Evolutionary conservation across 2,797 vertebrate genomes (phyloP).

Genomic region (Allobates femoralis): DNA sequence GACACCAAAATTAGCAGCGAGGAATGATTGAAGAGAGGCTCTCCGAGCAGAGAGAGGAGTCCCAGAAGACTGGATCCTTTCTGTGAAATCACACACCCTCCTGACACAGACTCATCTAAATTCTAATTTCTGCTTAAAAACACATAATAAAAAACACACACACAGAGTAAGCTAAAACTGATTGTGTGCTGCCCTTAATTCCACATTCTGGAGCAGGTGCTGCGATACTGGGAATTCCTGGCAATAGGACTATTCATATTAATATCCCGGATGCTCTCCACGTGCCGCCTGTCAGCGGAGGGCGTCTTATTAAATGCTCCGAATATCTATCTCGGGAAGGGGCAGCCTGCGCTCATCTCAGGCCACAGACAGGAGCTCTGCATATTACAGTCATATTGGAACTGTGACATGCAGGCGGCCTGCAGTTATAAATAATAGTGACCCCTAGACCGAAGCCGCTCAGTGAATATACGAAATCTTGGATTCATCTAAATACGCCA

Average conservation of each 20-base stretch:
- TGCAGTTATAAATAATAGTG: constrained; percentile 45
- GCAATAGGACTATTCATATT: constrained; percentile 62
- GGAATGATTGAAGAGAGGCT: constrained; percentile 99
- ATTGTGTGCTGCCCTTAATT: constrained; percentile 69
- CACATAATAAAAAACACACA: constrained; percentile 67
- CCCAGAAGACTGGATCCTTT: constrained; percentile 63
- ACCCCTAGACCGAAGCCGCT: constrained; percentile 25
- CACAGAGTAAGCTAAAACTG: constrained; percentile 66
- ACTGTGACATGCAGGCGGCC: constrained; percentile 25
- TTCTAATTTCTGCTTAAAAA: constrained; percentile 77
- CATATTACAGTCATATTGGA: constrained; percentile 22
- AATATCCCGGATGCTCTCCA: constrained; percentile 58
- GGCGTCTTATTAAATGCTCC: constrained; percentile 58
- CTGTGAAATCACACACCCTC: constrained; percentile 74
- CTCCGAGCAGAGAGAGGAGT: constrained; percentile 73
- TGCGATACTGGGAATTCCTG: constrained; percentile 58
- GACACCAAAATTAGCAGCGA: constrained; percentile 99
- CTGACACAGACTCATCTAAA: constrained; percentile 73
- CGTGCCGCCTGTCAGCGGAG: constrained; percentile 52
- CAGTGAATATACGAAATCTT: constrained; percentile 2
- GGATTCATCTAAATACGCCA: neutral
- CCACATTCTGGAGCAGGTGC: constrained; percentile 67
- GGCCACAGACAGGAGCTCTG: constrained; percentile 36
- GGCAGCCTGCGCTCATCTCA: constrained; percentile 48
- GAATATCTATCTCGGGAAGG: constrained; percentile 53